These are phyloP conservation scores for Lithophane socia DNA, from an alignment of 2,888 invertebrate genomes.

Conservation along the genomic window DNA sequence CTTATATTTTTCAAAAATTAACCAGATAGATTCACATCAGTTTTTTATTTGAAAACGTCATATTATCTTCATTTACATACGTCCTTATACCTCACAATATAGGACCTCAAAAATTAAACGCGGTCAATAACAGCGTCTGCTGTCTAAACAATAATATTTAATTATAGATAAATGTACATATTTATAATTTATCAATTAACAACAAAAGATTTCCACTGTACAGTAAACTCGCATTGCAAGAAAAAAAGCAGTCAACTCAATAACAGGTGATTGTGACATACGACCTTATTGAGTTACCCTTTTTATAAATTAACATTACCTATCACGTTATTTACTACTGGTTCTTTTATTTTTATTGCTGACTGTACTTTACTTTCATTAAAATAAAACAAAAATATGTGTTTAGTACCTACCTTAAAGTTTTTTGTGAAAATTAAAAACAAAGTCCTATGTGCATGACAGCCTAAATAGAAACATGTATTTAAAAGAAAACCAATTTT, in stretches of 20 bases:
- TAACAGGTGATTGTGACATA: slow-evolving; percentile 12
- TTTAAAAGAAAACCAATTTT: not conserved
- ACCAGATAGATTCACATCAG: not conserved
- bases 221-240: slow-evolving; percentile 40
- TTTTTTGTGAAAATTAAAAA: not conserved
- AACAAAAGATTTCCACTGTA: slow-evolving; percentile 51
- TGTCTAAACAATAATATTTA: not conserved
- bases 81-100: not conserved
- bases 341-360: slow-evolving; percentile 1
- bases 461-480: not conserved
- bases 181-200: not conserved
- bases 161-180: not conserved
- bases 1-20: not conserved
- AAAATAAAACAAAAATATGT: not conserved
- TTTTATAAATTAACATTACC: slow-evolving; percentile 18
- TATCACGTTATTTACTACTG: slow-evolving; percentile 35
- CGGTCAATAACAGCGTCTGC: not conserved
- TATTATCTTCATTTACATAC: not conserved
- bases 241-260: slow-evolving; percentile 32
- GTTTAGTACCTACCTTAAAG: not conserved
- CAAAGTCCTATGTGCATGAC: not conserved
- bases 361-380: slow-evolving; percentile 1
- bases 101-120: not conserved
- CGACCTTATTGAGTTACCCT: slow-evolving; percentile 16
- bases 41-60: not conserved